Base-by-base conservation (phyloP, 2,113 vertebrate genomes). In the Cyanistes caeruleus region DNA sequence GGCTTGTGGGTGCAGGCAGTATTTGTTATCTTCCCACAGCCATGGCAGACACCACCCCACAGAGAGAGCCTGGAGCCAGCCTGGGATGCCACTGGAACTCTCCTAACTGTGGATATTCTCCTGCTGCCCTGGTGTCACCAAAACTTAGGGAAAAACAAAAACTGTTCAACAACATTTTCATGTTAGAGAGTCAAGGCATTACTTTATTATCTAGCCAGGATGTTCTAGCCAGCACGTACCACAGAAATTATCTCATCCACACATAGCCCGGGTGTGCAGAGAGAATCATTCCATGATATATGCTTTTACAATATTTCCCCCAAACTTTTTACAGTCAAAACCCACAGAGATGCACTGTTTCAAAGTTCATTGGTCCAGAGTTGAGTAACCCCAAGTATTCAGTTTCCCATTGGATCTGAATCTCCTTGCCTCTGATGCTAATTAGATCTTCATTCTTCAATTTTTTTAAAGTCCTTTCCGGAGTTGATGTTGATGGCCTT, bases 21-120 rank as follows among this genome's bases (percentile, higher is more conserved):
- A 13, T 35, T 60, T 60, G 23, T 49, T 21, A 12, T 16, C 46
- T n/a, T 83, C 53, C 41, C 1, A 3, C 33, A 72, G 76, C 1
- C 3, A 16, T 1, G 12, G 53, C 74, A 56, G 69, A n/a, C 25
- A 11, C 14, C 19, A 2, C 7, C 44, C 48, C 25, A 33, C 0
- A 4, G 1, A 44, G 24, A 53, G 44, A 53, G 43, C 64, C 60
- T 49, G 82, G 31, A 94, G 48, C 56, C 56, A 49, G 48, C 56
- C 69, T 0, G 9, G 56, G 56, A 15, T 58, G 25, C 24, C 17
- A 46, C 60, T 30, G 82, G 55, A 24, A 74, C 24, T 62, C 5
- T 1, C 31, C 31, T 21, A 37, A 11, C 37, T 2, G 0, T 1
- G 6, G 41, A 22, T 0, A 0, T 30, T 53, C 28, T 51, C n/a